Conservation (phyloP, 2,797 vertebrate genomes). For the Rhinella marina region DNA sequence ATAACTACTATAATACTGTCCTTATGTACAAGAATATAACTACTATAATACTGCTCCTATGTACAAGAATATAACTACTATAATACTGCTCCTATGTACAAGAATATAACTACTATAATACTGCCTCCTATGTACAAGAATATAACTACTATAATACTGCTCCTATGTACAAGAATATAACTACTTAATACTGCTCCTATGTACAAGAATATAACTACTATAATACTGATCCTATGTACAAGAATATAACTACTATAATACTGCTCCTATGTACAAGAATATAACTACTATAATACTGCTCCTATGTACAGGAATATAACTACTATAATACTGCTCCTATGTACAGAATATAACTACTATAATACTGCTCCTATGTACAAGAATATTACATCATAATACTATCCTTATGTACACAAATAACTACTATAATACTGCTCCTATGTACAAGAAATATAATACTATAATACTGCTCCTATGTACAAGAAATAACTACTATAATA, state of each 20-base stretch:
- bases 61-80: too few relatives aligned
- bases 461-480: too few relatives aligned
- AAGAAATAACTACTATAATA: background rate
- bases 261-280: background rate
- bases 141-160: conserved; percentile 7
- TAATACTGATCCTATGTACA: background rate
- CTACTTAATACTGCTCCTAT: conserved; percentile 9
- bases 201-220: conserved; percentile 2
- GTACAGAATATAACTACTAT: background rate
- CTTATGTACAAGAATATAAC: too few relatives aligned
- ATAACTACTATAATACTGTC: too few relatives aligned
- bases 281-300: background rate
- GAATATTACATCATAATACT: too few relatives aligned
- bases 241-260: conserved; percentile 1
- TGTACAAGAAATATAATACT: too few relatives aligned
- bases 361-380: too few relatives aligned
- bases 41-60: too few relatives aligned
- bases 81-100: too few relatives aligned
- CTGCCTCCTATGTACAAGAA: background rate
- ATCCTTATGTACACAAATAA: too few relatives aligned
- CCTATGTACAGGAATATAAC: background rate
- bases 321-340: conserved; percentile 3
- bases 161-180: background rate
- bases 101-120: background rate
- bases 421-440: too few relatives aligned